Conservation (phyloP, 2,113 vertebrate species). For the Ageneiosus marmoratus region DNA sequence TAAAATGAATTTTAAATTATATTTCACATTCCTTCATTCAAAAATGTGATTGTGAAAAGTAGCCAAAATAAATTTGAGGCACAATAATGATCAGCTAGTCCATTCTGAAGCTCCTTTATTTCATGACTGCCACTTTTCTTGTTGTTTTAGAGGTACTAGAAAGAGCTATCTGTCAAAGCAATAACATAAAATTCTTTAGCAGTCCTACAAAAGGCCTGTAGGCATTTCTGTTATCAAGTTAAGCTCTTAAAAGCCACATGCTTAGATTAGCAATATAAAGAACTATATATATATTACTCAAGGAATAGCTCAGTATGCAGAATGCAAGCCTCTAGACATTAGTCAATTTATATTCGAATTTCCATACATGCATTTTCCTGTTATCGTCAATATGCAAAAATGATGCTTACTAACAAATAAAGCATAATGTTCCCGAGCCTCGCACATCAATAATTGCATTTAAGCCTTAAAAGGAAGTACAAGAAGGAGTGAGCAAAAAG, state of each 20-base stretch:
- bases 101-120: constrained; percentile 64
- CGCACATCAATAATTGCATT: constrained; percentile 91
- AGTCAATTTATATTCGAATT: constrained; percentile 99
- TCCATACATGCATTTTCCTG: constrained; percentile 99
- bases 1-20: not conserved
- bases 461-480: constrained; percentile 93
- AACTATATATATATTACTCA: constrained; percentile 82
- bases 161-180: constrained; percentile 74
- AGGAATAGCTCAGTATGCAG: constrained; percentile 97
- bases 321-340: constrained; percentile 88
- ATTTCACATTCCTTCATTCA: not conserved
- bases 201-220: constrained; percentile 61
- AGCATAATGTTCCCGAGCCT: constrained; percentile 95
- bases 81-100: constrained; percentile 71
- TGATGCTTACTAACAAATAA: constrained; percentile 98
- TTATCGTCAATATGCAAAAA: constrained; percentile 99
- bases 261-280: constrained; percentile 93
- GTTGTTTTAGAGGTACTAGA: constrained; percentile 68
- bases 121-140: constrained; percentile 52
- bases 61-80: constrained; percentile 72
- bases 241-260: constrained; percentile 68
- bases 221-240: constrained; percentile 56
- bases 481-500: constrained; percentile 73
- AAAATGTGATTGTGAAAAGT: not conserved
- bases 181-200: constrained; percentile 78